Conservation (phyloP, 1,140 invertebrate genomes). For the Sminthurides bifidus region DNA sequence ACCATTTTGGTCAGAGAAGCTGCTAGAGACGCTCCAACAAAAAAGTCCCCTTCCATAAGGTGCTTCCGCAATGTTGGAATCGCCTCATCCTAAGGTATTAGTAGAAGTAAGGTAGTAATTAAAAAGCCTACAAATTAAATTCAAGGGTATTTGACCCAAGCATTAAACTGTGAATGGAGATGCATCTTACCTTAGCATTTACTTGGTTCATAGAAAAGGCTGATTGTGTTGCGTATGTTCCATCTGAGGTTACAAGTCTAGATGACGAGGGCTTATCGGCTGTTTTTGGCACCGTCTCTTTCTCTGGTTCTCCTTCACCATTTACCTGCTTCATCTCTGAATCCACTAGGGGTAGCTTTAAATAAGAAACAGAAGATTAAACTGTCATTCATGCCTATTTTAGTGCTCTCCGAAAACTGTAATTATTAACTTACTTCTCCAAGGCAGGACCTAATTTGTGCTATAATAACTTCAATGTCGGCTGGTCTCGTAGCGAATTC, state of each 20-base stretch:
- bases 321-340: slow-evolving; percentile 63
- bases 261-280: slow-evolving; percentile 14
- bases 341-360: slow-evolving; percentile 71
- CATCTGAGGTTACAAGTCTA: slow-evolving; percentile 83
- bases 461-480: slow-evolving; percentile 69
- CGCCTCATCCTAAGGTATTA: slow-evolving; percentile 13
- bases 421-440: slow-evolving; percentile 62
- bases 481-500: slow-evolving; percentile 74
- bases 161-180: too few relatives aligned
- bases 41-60: slow-evolving; percentile 90
- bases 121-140: too few relatives aligned
- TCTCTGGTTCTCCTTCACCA: slow-evolving; percentile 47
- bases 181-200: too few relatives aligned
- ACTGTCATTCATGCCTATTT: background rate
- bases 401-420: too few relatives aligned
- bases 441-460: slow-evolving; percentile 58
- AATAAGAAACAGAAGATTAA: slow-evolving; percentile 14
- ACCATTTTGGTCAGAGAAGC: slow-evolving; percentile 85
- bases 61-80: slow-evolving; percentile 68
- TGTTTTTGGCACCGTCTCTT: slow-evolving; percentile 35
- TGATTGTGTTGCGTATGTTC: slow-evolving; percentile 96
- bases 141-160: too few relatives aligned
- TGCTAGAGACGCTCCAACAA: slow-evolving; percentile 81
- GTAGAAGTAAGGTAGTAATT: too few relatives aligned
- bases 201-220: slow-evolving; percentile 73